Evolutionary conservation across 2,113 vertebrate genomes (phyloP).

Genomic region (Scalopus aquaticus): DNA sequence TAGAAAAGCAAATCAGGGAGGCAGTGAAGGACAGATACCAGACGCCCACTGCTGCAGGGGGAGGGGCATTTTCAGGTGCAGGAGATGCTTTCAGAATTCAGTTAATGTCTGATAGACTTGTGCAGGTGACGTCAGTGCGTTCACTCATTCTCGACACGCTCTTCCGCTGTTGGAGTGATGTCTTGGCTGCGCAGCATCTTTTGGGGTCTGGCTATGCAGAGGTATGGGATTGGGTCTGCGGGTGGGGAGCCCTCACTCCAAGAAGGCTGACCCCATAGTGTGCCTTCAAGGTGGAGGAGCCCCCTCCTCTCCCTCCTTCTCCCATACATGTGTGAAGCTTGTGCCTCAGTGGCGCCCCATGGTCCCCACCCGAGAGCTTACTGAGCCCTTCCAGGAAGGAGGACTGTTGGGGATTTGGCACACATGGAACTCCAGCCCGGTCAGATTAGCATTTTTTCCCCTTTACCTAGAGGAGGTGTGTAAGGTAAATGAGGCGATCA

Average conservation of each 20-base stretch:
- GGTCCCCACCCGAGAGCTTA: not conserved
- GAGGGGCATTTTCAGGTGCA: not conserved
- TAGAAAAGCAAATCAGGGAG: accelerated
- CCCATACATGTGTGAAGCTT: accelerated
- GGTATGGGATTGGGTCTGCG: not conserved
- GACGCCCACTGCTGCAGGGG: not conserved
- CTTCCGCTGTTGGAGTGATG: not conserved
- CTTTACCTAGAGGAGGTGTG: not conserved
- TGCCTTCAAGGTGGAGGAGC: not conserved
- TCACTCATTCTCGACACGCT: not conserved
- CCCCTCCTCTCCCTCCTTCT: not conserved
- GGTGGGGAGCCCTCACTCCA: not conserved
- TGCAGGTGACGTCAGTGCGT: not conserved
- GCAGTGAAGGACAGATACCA: not conserved
- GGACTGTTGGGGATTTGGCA: not conserved
- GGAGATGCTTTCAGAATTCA: not conserved
- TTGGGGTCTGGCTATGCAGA: not conserved
- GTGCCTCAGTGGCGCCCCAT: accelerated
- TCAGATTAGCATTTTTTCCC: not conserved
- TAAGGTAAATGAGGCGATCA: too few species aligned
- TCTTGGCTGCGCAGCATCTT: not conserved
- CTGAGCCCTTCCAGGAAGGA: not conserved
- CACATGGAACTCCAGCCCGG: not conserved
- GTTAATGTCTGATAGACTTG: not conserved
- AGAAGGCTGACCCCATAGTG: not conserved